phyloP scores from a whole-genome alignment of 2,888 invertebrate genomes.

The Diarsia dahlii region DNA sequence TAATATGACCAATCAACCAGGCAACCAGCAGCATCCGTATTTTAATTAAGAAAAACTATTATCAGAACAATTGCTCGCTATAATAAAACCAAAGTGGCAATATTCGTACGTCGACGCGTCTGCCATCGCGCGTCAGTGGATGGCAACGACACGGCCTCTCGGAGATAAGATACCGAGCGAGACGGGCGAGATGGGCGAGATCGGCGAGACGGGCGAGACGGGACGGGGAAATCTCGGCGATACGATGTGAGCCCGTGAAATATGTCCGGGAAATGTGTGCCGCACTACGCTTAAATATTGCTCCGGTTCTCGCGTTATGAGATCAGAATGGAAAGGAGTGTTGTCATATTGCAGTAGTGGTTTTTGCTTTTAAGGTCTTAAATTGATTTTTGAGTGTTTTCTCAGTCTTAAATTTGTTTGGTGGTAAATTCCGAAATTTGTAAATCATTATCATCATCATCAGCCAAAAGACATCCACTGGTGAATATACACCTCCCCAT shows the following conservation, averaged over 20 bases:
- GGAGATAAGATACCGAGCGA: slow-evolving; percentile 62
- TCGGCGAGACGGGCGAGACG: slow-evolving; percentile 47
- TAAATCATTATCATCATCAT: not conserved
- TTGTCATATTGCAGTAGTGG: slow-evolving; percentile 60
- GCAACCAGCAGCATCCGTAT: slow-evolving; percentile 12
- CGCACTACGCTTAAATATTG: slow-evolving; percentile 66
- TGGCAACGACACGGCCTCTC: slow-evolving; percentile 56
- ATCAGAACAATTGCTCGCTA: slow-evolving; percentile 54
- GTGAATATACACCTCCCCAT: too few relatives aligned
- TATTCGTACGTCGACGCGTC: slow-evolving; percentile 62
- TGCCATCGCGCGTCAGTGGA: slow-evolving; percentile 55
- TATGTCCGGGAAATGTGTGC: slow-evolving; percentile 68
- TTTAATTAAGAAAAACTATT: slow-evolving; percentile 58
- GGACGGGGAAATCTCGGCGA: slow-evolving; percentile 65
- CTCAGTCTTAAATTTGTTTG: not conserved
- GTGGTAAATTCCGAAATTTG: not conserved
- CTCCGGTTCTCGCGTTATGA: slow-evolving; percentile 59
- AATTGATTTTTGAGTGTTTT: not conserved
- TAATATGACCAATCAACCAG: slow-evolving; percentile 15
- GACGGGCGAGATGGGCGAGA: slow-evolving; percentile 47
- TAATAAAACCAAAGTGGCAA: slow-evolving; percentile 64
- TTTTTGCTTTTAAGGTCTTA: slow-evolving; percentile 12
- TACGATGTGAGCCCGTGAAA: slow-evolving; percentile 67
- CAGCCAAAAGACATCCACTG: too few relatives aligned
- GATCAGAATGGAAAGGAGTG: slow-evolving; percentile 57